phyloP scores from a whole-genome alignment of 2,888 invertebrate genomes.

The Epistrophella euchroma region DNA sequence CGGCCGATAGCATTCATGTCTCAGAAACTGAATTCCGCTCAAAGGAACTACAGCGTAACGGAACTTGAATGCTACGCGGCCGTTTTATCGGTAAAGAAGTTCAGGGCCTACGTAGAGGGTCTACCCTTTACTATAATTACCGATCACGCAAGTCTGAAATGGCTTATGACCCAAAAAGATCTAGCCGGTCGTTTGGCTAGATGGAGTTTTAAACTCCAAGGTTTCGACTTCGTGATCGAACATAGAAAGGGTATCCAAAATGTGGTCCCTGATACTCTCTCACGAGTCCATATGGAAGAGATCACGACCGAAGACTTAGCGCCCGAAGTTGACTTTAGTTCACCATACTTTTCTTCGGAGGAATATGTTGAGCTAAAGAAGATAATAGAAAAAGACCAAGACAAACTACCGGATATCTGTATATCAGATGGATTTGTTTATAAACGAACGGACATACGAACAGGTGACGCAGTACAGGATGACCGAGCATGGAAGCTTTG shows the following conservation, averaged over 20 bases:
- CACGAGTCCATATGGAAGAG: neutral
- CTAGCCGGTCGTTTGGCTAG: neutral
- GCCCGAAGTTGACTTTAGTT: neutral
- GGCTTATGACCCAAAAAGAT: neutral
- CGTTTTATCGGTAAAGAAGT: neutral
- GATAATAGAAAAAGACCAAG: neutral
- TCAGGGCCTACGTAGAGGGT: neutral
- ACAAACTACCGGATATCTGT: neutral
- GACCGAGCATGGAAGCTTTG: neutral
- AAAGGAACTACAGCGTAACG: slow-evolving; percentile 33
- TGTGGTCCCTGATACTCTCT: slow-evolving; percentile 1
- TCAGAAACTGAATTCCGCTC: slow-evolving; percentile 36
- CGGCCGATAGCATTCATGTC: slow-evolving; percentile 45
- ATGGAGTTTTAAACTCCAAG: neutral
- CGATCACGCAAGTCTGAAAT: slow-evolving; percentile 5
- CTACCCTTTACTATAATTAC: neutral
- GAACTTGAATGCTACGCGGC: slow-evolving; percentile 35
- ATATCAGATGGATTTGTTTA: neutral
- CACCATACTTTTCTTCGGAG: neutral
- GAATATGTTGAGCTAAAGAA: neutral
- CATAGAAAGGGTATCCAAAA: slow-evolving; percentile 2
- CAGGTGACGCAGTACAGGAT: neutral
- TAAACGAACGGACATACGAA: neutral
- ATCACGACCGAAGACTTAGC: neutral
- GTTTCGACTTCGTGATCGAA: slow-evolving; percentile 1